Conservation (phyloP, 2,888 invertebrate species). For the Agrilus mali region DNA sequence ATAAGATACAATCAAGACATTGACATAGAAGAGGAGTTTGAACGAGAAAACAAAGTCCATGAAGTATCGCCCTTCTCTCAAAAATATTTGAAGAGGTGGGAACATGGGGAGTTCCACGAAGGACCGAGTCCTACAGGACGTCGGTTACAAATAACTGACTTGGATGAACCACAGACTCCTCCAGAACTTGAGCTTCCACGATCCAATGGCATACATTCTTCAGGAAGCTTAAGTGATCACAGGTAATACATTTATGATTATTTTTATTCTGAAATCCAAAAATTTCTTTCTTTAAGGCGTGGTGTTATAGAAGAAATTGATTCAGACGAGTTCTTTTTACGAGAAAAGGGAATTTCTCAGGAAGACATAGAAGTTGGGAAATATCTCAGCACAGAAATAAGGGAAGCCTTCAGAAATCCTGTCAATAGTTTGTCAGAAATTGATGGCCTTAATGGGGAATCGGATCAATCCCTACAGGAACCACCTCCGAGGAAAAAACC, state of each 20-base stretch:
- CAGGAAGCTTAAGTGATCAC: constrained; percentile 43
- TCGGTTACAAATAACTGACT: constrained; percentile 16
- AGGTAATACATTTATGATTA: constrained; percentile 8
- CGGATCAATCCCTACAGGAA: constrained; percentile 30
- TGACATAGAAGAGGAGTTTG: constrained; percentile 39
- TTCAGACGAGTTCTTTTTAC: constrained; percentile 76
- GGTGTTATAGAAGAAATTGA: constrained; percentile 75
- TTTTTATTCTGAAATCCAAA: too few species aligned
- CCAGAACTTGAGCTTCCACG: constrained; percentile 24
- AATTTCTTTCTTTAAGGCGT: constrained; percentile 24
- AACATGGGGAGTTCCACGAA: constrained; percentile 29
- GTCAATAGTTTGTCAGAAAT: constrained; percentile 54
- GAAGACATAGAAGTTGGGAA: constrained; percentile 70
- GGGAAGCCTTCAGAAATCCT: constrained; percentile 61
- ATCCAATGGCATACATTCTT: constrained; percentile 43
- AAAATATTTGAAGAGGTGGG: constrained; percentile 29
- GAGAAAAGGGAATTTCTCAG: constrained; percentile 69
- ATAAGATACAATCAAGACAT: constrained; percentile 31
- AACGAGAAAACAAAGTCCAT: constrained; percentile 42
- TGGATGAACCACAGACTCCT: constrained; percentile 22
- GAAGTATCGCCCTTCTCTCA: constrained; percentile 23
- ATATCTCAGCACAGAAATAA: constrained; percentile 66
- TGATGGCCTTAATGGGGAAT: constrained; percentile 22
- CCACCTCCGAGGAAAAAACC: constrained; percentile 39
- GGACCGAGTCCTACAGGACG: background rate